Evolutionary conservation across 2,113 vertebrate genomes (phyloP).

Genomic region (Petaurus breviceps): DNA sequence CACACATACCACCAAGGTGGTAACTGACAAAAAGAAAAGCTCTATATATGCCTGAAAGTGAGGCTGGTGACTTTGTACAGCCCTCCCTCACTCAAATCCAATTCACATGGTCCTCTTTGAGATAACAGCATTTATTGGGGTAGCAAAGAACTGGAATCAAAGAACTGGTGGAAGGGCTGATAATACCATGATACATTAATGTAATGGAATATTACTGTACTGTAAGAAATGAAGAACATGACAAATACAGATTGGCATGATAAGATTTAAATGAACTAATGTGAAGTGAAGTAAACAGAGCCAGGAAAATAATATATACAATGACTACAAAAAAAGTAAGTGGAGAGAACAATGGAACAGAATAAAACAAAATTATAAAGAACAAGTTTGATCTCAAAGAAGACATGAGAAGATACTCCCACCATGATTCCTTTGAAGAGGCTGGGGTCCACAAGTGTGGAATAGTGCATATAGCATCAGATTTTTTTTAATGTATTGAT

Average conservation of each 20-base stretch:
- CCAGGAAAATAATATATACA: background rate
- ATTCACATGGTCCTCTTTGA: no score
- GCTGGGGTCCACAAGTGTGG: no score
- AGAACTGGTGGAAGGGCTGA: background rate
- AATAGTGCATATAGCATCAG: no score
- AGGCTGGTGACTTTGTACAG: no score
- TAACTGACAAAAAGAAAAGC: background rate
- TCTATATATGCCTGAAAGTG: background rate
- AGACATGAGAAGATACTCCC: no score
- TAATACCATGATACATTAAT: background rate
- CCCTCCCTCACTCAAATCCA: no score
- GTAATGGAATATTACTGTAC: background rate
- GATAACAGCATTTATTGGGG: background rate
- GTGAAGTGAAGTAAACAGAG: background rate
- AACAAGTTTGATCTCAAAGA: no score
- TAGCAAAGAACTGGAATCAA: background rate
- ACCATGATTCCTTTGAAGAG: no score
- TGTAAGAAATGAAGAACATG: background rate
- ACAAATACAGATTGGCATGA: background rate
- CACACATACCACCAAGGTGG: background rate
- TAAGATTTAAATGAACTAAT: background rate
- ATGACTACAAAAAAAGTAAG: background rate
- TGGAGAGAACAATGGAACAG: background rate
- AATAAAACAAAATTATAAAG: background rate
- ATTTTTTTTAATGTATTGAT: no score